Conservation (phyloP, 2,888 invertebrate species). For the Drosophila sordidapex region DNA sequence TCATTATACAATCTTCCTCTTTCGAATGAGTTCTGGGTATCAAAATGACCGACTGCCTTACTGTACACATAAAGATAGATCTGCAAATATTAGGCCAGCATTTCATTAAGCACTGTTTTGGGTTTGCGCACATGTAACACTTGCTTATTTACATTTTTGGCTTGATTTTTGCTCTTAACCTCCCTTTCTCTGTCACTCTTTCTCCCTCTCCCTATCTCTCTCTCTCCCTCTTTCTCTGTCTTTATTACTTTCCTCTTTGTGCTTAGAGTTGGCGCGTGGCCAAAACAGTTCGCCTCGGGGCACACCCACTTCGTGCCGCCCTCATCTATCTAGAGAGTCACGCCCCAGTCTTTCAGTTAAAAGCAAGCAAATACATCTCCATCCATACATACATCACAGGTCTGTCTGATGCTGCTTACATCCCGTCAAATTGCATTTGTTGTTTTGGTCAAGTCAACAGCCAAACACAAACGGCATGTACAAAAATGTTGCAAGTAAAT, state of each 20-base stretch:
- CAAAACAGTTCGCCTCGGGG: slow-evolving; percentile 24
- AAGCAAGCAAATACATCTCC: slow-evolving; percentile 23
- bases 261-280: slow-evolving; percentile 42
- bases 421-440: slow-evolving; percentile 37
- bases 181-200: slow-evolving; percentile 4
- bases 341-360: slow-evolving; percentile 39
- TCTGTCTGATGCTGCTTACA: slow-evolving; percentile 30
- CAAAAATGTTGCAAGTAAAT: slow-evolving; percentile 19
- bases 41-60: slow-evolving; percentile 37
- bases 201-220: slow-evolving; percentile 7
- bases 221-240: slow-evolving; percentile 6
- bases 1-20: neutral
- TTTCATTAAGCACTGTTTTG: slow-evolving; percentile 28
- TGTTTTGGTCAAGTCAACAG: slow-evolving; percentile 42
- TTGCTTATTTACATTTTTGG: slow-evolving; percentile 53
- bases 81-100: slow-evolving; percentile 27
- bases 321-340: slow-evolving; percentile 22
- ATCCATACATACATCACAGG: slow-evolving; percentile 2
- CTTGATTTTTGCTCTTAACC: neutral
- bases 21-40: neutral
- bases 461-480: slow-evolving; percentile 5
- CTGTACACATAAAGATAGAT: slow-evolving; percentile 19
- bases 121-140: slow-evolving; percentile 39
- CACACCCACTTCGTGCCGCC: slow-evolving; percentile 8
- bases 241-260: slow-evolving; percentile 22